Conservation (phyloP, 2,888 invertebrate genomes). For the Nomada lathburiana region DNA sequence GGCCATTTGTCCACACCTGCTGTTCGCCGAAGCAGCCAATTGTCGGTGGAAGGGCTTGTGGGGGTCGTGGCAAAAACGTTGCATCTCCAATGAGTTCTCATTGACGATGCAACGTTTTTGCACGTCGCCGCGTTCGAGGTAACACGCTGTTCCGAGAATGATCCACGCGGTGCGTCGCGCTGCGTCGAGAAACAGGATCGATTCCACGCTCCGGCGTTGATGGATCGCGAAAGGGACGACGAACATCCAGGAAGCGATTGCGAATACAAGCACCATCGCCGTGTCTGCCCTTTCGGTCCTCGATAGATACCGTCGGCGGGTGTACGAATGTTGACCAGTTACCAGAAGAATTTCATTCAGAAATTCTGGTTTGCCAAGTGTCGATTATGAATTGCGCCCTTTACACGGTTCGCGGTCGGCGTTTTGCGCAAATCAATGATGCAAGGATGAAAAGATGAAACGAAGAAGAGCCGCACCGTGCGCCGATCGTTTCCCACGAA, state of each 20-base stretch:
- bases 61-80: constrained; percentile 54
- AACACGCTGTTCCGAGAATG: constrained; percentile 63
- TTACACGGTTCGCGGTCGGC: too few species aligned
- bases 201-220: constrained; percentile 27
- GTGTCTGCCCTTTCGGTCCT: too few species aligned
- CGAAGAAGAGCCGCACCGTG: too few species aligned
- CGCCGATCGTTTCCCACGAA: constrained; percentile 48
- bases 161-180: constrained; percentile 20
- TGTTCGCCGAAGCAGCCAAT: constrained; percentile 65
- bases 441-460: too few species aligned
- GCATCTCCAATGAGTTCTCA: constrained; percentile 67
- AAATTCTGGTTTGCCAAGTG: background rate
- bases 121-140: constrained; percentile 62
- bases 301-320: too few species aligned
- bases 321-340: background rate
- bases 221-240: constrained; percentile 35
- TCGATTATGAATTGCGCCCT: background rate
- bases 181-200: constrained; percentile 48
- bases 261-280: background rate
- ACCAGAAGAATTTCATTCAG: too few species aligned
- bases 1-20: constrained; percentile 67
- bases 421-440: too few species aligned
- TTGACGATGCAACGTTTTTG: constrained; percentile 72
- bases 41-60: constrained; percentile 44
- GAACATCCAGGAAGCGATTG: constrained; percentile 29